Percentiles rank a stretch among this genome's conserved stretches.
These are phyloP conservation scores for Scaptodrosophila lebanonensis DNA, from an alignment of 1,140 invertebrate species.

Conservation along the genomic window DNA sequence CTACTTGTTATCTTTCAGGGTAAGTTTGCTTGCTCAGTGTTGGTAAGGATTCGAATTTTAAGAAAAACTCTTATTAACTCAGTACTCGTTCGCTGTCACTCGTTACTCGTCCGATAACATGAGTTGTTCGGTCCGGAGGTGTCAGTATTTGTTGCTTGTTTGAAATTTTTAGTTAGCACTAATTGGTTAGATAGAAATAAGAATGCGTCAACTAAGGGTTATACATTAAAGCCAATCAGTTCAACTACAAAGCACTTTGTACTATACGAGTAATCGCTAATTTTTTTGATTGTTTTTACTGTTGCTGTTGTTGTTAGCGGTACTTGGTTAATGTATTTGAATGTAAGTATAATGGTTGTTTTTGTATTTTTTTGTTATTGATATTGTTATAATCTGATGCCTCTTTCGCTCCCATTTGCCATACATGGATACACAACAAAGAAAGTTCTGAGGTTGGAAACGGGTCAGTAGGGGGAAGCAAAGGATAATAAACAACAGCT, in stretches of 20 bases:
- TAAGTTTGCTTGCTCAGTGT: too few species aligned
- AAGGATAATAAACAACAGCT: slow-evolving; percentile 23
- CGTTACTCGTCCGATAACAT: too few species aligned
- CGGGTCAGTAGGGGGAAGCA: slow-evolving; percentile 14
- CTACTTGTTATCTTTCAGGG: too few species aligned
- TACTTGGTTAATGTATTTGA: slow-evolving; percentile 4
- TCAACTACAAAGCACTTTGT: slow-evolving; percentile 59
- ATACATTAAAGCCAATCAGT: slow-evolving; percentile 57
- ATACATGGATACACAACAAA: slow-evolving; percentile 71
- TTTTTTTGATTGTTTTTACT: slow-evolving; percentile 1
- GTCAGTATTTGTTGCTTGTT: background rate
- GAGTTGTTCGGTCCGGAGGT: too few species aligned
- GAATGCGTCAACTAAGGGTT: slow-evolving; percentile 30
- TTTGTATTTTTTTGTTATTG: slow-evolving; percentile 23
- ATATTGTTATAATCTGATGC: slow-evolving; percentile 73
- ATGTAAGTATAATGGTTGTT: background rate
- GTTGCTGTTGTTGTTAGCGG: slow-evolving; percentile 33
- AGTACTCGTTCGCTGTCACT: too few species aligned
- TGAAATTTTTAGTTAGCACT: slow-evolving; percentile 28
- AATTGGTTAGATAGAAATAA: slow-evolving; percentile 22
- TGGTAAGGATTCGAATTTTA: too few species aligned
- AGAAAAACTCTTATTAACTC: too few species aligned
- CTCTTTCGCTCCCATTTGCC: slow-evolving; percentile 77
- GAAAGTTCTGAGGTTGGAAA: slow-evolving; percentile 8
- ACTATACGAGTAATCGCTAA: background rate